phyloP scores from a whole-genome alignment of 2,797 vertebrate genomes.

The Natrix natrix region DNA sequence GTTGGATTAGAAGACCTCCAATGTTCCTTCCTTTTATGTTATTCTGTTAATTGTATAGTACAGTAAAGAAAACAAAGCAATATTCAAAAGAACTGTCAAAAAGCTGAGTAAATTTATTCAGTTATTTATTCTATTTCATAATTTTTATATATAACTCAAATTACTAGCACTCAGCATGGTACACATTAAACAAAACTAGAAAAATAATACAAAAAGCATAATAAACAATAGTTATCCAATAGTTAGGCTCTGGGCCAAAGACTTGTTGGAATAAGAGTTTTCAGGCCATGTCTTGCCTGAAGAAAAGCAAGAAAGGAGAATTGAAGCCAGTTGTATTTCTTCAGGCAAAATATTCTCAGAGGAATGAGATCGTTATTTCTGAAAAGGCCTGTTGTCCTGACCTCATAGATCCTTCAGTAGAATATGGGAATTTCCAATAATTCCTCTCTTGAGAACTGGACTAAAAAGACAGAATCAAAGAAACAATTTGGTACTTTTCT shows the following conservation, averaged over 20 bases:
- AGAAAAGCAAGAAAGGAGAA: background rate
- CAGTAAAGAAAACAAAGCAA: background rate
- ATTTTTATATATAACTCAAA: background rate
- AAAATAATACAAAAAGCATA: background rate
- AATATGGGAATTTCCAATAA: background rate
- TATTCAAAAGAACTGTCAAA: slow-evolving; percentile 24
- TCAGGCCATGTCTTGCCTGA: background rate
- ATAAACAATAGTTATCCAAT: background rate
- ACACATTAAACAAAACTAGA: background rate
- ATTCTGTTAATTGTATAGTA: background rate
- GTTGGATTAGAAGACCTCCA: too few species aligned
- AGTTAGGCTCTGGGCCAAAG: background rate
- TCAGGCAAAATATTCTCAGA: background rate
- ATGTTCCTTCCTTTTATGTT: too few species aligned
- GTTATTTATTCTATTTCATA: background rate
- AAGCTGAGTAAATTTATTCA: background rate
- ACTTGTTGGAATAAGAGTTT: background rate
- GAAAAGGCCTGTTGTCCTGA: background rate
- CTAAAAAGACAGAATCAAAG: background rate
- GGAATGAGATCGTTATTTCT: background rate
- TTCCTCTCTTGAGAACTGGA: background rate
- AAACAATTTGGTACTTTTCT: background rate
- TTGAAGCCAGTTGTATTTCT: background rate
- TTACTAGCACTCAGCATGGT: background rate
- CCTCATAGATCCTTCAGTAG: background rate